These are phyloP conservation scores for Eulimnadia texana DNA, from an alignment of 1,140 invertebrate species.

Conservation along the genomic window DNA sequence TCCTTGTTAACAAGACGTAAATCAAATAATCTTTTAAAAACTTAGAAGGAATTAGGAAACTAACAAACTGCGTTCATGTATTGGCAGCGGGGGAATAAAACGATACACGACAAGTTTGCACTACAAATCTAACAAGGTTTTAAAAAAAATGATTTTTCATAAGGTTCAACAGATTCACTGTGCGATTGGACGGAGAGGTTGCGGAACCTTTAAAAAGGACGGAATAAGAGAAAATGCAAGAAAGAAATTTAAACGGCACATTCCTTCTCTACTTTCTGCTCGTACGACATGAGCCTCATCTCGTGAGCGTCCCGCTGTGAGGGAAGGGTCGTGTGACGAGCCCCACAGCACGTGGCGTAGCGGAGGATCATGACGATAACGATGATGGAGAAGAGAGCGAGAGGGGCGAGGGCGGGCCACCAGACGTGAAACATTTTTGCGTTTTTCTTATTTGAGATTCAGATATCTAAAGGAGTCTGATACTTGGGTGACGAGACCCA, in stretches of 20 bases:
- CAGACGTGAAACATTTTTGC: slow-evolving; percentile 40
- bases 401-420: slow-evolving; percentile 51
- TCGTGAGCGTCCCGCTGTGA: neutral
- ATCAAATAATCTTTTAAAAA: neutral
- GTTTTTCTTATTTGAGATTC: neutral
- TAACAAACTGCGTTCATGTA: neutral
- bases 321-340: slow-evolving; percentile 3
- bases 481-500: slow-evolving; percentile 67
- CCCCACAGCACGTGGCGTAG: slow-evolving; percentile 22
- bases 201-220: neutral
- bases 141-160: neutral
- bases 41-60: neutral
- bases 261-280: slow-evolving; percentile 9
- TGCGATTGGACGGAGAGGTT: neutral
- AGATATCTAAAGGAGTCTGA: slow-evolving; percentile 57
- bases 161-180: neutral
- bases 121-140: neutral
- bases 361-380: slow-evolving; percentile 43
- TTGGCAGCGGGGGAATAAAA: neutral
- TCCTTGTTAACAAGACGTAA: too few relatives aligned
- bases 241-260: neutral
- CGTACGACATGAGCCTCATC: slow-evolving; percentile 9
- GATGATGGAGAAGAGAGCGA: slow-evolving; percentile 46
- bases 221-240: neutral
- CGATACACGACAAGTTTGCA: neutral